Conservation (phyloP, 2,113 vertebrate genomes). For the Lanius collurio region DNA sequence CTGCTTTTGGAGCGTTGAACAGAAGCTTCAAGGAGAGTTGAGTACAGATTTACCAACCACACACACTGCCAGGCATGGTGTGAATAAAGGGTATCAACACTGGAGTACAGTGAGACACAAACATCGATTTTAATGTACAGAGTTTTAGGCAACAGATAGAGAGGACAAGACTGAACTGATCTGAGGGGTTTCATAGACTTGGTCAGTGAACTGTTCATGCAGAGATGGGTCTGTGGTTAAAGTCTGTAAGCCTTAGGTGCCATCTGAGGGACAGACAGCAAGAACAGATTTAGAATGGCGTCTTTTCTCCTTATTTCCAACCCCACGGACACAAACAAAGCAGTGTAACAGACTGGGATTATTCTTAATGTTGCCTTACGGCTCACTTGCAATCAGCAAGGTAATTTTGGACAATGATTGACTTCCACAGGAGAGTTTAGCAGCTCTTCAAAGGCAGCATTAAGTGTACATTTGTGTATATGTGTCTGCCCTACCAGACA, state of each 20-base stretch:
- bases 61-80: slow-evolving; percentile 66
- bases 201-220: neutral
- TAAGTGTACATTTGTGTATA: rapidly evolving
- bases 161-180: neutral
- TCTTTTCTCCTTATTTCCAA: neutral
- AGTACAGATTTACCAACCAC: slow-evolving; percentile 71
- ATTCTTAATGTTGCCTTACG: neutral
- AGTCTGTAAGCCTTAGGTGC: neutral
- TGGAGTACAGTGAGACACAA: slow-evolving; percentile 4
- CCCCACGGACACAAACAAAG: neutral
- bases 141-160: neutral
- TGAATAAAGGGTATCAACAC: slow-evolving; percentile 82
- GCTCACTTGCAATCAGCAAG: neutral
- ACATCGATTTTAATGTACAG: neutral
- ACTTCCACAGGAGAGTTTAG: neutral
- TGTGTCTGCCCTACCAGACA: neutral
- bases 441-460: neutral
- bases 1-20: neutral
- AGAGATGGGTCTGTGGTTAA: neutral
- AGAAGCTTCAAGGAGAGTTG: neutral
- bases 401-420: neutral
- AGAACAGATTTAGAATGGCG: neutral
- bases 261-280: neutral
- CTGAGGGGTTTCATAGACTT: neutral
- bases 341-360: neutral